Conservation (phyloP, 2,797 vertebrate genomes). For the Leuciscus waleckii region DNA sequence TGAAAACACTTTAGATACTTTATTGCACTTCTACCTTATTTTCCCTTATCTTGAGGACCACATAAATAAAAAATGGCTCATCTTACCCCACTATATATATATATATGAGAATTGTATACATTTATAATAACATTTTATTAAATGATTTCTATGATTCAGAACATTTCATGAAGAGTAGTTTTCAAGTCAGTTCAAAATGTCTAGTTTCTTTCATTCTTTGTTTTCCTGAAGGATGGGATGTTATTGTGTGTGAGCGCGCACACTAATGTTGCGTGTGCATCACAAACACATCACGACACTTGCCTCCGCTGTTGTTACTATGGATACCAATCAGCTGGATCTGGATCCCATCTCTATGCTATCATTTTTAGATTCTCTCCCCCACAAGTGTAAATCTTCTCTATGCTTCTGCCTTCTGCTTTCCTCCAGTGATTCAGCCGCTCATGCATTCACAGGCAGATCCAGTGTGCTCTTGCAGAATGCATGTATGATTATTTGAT, state of each 20-base stretch:
- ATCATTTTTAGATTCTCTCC: conserved; percentile 34
- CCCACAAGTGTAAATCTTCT: conserved; percentile 54
- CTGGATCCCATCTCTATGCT: conserved; percentile 42
- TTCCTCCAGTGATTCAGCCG: not conserved
- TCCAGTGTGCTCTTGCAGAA: not conserved
- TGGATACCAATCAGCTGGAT: conserved; percentile 75
- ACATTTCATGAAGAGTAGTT: not conserved
- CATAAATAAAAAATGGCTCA: too few relatives aligned
- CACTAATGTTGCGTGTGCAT: not conserved
- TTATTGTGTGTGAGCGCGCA: too few relatives aligned
- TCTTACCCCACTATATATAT: too few relatives aligned
- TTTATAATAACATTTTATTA: not conserved
- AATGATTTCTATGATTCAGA: not conserved
- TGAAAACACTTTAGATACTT: too few relatives aligned
- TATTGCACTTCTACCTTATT: too few relatives aligned
- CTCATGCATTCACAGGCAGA: conserved; percentile 5
- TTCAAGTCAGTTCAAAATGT: not conserved
- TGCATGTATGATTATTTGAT: not conserved
- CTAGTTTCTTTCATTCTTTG: not conserved
- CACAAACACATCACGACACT: conserved; percentile 58
- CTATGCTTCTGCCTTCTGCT: not conserved
- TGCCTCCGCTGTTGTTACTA: conserved; percentile 74
- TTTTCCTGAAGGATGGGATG: not conserved
- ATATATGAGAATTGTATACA: not conserved
- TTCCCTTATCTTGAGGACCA: too few relatives aligned